Evolutionary conservation across 2,797 vertebrate species (phyloP), one percentile per base, ranked within the genome.

Genomic region (Ispidina picta): DNA sequence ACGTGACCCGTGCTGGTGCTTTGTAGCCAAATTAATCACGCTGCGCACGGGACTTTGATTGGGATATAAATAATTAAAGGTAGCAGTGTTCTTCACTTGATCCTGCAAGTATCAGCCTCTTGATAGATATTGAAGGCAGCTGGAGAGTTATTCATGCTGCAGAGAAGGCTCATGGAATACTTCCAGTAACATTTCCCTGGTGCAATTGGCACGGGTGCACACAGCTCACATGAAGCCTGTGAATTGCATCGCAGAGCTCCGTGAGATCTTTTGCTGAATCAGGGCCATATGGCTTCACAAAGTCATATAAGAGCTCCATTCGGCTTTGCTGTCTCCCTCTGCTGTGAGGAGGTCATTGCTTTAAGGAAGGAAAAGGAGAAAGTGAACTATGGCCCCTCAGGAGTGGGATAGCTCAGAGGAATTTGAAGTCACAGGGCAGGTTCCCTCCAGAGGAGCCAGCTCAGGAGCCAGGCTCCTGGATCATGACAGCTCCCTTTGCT

Each of bases 31-130:
- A 92, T 93, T 43, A 89, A 25, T 84, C 77, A 41, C 28, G 77
- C 93, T 84, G 80, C 10, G 83, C 80, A 5, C 74, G 35, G 54
- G 76, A 15, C 82, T 90, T 52, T 73, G 63, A 18, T 76, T 84
- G 3, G 14, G 56, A 26, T 31, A 29, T 86, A 79, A 89, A 87
- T 95, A 89, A 93, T 83, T 90, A 60, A 92, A 86, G 41, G 87
- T 39, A 68, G 52, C 4, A 1, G 73, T 13, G 80, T 28, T 82
- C 64, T 62, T 83, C 58, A 1, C 71, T 91, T 65, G 44, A 71
- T 82, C 49, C 88, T 29, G 54, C 9, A 9, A 46, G 64, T 51
- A 78, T 52, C 28, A 3, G 0, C 41, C 64, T 79, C 54, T 56
- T 73, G 74, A 31, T 51, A 9, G 59, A 9, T 73, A 5, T 28